Evolutionary conservation across 2,888 invertebrate species (phyloP).

Genomic region (Mechanitis messenoides): DNA sequence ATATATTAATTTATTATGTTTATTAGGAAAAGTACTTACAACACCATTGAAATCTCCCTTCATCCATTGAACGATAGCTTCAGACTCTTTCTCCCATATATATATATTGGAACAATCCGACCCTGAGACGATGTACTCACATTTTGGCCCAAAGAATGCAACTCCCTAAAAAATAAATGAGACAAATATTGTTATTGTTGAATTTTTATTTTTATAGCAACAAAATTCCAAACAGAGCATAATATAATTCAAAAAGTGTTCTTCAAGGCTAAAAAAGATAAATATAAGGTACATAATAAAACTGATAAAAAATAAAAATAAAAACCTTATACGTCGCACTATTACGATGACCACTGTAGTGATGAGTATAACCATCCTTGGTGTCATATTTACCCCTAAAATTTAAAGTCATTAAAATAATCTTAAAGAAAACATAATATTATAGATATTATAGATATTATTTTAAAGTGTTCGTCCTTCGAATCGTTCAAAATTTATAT

Average conservation of each 20-base stretch:
- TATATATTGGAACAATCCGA: constrained; percentile 93
- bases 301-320: neutral
- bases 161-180: constrained; percentile 77
- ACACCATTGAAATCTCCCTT: constrained; percentile 88
- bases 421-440: too few species aligned
- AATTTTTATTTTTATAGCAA: too few species aligned
- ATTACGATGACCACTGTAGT: constrained; percentile 80
- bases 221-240: too few species aligned
- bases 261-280: neutral
- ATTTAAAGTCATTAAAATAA: neutral
- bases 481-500: too few species aligned
- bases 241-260: too few species aligned
- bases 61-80: constrained; percentile 93
- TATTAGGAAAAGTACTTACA: constrained; percentile 73
- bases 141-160: constrained; percentile 93
- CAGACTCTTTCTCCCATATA: constrained; percentile 93
- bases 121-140: constrained; percentile 94
- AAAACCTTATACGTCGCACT: constrained; percentile 83
- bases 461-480: neutral
- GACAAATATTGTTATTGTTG: neutral
- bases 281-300: too few species aligned
- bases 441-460: too few species aligned
- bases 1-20: neutral
- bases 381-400: constrained; percentile 24
- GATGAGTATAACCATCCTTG: constrained; percentile 68